Evolutionary conservation across 2,113 vertebrate genomes (phyloP), one percentile per base, ranked within the genome.

Genomic region (Cygnus atratus): DNA sequence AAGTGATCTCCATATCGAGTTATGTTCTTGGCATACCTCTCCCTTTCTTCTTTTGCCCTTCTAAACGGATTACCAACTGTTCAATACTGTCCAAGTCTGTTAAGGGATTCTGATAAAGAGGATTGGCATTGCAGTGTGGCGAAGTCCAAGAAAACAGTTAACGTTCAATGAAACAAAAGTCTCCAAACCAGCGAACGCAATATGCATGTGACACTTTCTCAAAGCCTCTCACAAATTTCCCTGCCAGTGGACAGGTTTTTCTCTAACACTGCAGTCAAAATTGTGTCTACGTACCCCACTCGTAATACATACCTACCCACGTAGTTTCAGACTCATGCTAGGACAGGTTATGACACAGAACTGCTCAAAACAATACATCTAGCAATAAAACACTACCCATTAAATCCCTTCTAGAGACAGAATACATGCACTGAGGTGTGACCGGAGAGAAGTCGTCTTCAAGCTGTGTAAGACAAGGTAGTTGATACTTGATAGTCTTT

Each of bases 361-460:
- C 7, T 67, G 35, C 44, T 67, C 57, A 41, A 87, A 88, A 22
- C 65, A 65, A 50, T 9, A 13, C 4, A 63, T 26, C 33, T 20
- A 70, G 33, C 28, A 63, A 50, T 54, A 39, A 80, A 90, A 54
- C 4, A 20, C 18, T 14, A 26, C 5, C 22, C 31, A 25, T 17
- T 58, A 6, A 22, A 41, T 55, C 66, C 17, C 54, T 93, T 70
- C 16, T 26, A 74, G 35, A 66, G 18, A 41, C 16, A 77, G 25
- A 84, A 70, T 50, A 54, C 8, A 0, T 18, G 21, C 50, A 8
- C 9, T 55, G 25, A 81, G 15, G 10, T 39, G 41, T 1, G 0
- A 74, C 5, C 0, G 0, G 7, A 52, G 5, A 87, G 31, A 4
- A 54, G 50, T 50, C 63, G 54, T 13, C 35, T 63, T 37, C 35